Evolutionary conservation across 1,140 invertebrate genomes (phyloP).

Genomic region (Glomeris maerens): DNA sequence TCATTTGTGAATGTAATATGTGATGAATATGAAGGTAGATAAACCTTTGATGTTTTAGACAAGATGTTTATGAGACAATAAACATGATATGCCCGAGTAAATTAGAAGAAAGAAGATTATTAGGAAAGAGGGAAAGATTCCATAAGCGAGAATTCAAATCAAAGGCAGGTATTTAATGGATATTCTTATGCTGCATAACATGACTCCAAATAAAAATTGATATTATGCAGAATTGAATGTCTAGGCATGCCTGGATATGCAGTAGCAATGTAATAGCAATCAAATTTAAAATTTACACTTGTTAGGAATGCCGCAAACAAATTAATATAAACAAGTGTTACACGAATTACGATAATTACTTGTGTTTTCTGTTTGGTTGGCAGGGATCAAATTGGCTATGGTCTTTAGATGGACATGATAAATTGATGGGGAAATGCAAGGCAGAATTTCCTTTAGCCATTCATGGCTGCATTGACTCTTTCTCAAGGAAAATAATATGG

Average conservation of each 20-base stretch:
- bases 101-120: not conserved
- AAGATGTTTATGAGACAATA: not conserved
- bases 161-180: not conserved
- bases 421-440: not conserved
- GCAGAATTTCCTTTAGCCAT: not conserved
- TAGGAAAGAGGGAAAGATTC: not conserved
- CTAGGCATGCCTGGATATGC: too few relatives aligned
- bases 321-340: not conserved
- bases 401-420: not conserved
- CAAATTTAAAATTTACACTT: not conserved
- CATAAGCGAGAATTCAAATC: not conserved
- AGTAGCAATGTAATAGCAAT: too few relatives aligned
- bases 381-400: not conserved
- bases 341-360: not conserved
- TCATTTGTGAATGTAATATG: not conserved
- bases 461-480: not conserved
- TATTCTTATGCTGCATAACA: too few relatives aligned
- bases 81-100: not conserved
- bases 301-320: not conserved
- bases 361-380: not conserved
- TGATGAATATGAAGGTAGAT: not conserved
- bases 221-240: too few relatives aligned
- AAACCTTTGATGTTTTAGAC: too few relatives aligned
- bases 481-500: not conserved
- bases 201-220: too few relatives aligned